phyloP scores from a whole-genome alignment of 2,888 invertebrate species.

The Himalopsyche kuldschensis region DNA sequence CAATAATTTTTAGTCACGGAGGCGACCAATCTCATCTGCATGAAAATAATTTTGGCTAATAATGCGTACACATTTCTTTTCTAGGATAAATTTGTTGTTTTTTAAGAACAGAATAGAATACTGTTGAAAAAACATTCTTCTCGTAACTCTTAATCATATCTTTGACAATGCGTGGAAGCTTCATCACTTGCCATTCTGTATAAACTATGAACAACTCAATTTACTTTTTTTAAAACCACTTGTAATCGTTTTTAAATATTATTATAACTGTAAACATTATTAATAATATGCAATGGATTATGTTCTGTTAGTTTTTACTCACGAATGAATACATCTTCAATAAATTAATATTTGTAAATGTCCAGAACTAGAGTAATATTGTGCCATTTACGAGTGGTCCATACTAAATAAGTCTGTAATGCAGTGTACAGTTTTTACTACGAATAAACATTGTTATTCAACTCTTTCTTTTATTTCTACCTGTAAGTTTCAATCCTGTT shows the following conservation, averaged over 20 bases:
- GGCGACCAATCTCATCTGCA: neutral
- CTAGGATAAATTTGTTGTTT: neutral
- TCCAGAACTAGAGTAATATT: constrained; percentile 38
- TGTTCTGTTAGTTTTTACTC: constrained; percentile 24
- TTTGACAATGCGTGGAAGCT: constrained; percentile 16
- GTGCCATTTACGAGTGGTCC: constrained; percentile 60
- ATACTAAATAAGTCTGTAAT: constrained; percentile 62
- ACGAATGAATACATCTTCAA: constrained; percentile 38
- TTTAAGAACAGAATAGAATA: constrained; percentile 7
- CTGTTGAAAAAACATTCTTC: constrained; percentile 7
- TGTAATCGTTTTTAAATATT: constrained; percentile 45
- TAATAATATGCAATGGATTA: constrained; percentile 42
- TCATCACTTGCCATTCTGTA: neutral
- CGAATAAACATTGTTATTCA: constrained; percentile 40
- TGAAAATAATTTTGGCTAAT: neutral
- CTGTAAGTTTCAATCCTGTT: too few relatives aligned
- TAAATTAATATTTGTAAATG: constrained; percentile 31
- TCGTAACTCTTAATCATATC: constrained; percentile 7
- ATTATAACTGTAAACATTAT: constrained; percentile 47
- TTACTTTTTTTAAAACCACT: constrained; percentile 42
- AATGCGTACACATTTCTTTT: neutral
- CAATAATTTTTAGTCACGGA: constrained; percentile 8
- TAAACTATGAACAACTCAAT: neutral
- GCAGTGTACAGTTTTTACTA: constrained; percentile 63
- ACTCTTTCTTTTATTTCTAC: constrained; percentile 3